Evolutionary conservation across 2,797 vertebrate genomes (phyloP).

Genomic region (Smutsia temminckii): DNA sequence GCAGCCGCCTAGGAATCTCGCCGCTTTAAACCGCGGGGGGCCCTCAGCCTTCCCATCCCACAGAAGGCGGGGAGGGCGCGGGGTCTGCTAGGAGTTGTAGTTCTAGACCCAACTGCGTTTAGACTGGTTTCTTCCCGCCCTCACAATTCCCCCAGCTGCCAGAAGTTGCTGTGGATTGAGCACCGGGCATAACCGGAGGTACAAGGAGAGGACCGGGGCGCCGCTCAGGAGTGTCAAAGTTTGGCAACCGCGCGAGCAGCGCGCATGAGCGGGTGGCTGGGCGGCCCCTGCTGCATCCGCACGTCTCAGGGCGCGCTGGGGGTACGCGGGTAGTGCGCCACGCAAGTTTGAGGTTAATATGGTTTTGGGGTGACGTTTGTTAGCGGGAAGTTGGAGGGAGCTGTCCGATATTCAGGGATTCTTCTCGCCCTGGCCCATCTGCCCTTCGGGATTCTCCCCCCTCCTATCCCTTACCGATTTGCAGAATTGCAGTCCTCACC

Average conservation of each 20-base stretch:
- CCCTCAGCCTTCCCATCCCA: neutral
- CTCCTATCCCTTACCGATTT: neutral
- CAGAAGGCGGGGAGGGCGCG: neutral
- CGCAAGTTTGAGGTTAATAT: neutral
- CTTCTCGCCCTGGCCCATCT: neutral
- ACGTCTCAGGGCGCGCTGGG: neutral
- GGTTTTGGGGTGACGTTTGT: neutral
- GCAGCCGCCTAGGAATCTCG: neutral
- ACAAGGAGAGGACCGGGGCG: neutral
- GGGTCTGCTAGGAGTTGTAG: constrained; percentile 63
- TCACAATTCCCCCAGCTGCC: fast-evolving
- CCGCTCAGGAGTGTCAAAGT: neutral
- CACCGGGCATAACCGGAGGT: neutral
- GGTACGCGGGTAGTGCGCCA: fast-evolving
- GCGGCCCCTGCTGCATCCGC: fast-evolving
- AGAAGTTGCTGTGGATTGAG: neutral
- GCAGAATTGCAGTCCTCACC: neutral
- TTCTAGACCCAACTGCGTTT: fast-evolving
- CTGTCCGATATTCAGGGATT: neutral
- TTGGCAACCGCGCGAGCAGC: neutral
- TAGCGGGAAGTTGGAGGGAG: neutral
- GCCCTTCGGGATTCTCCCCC: neutral
- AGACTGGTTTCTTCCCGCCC: fast-evolving
- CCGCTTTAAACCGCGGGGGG: constrained; percentile 58
- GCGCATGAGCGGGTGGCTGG: neutral